Evolutionary conservation across 2,888 invertebrate species (phyloP).

Genomic region (Trilocha varians): DNA sequence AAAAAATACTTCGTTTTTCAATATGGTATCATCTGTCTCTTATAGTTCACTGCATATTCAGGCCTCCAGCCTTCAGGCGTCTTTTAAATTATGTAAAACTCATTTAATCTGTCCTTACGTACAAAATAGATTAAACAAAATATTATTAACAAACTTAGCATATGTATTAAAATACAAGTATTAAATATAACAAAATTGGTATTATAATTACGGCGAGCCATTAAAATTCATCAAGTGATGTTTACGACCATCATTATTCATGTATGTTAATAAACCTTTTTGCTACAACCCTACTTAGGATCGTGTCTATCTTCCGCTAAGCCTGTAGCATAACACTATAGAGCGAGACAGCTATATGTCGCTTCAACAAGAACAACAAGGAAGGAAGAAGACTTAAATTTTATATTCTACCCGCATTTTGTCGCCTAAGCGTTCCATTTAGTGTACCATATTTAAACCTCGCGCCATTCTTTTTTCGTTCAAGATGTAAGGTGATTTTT

Average conservation of each 20-base stretch:
- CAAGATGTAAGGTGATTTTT: conserved; percentile 58
- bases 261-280: conserved; percentile 7
- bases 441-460: conserved; percentile 73
- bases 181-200: neutral
- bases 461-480: conserved; percentile 62
- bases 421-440: conserved; percentile 74
- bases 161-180: neutral
- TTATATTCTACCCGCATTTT: conserved; percentile 74
- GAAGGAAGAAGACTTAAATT: conserved; percentile 54
- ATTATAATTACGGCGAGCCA: neutral
- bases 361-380: conserved; percentile 32
- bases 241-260: conserved; percentile 48
- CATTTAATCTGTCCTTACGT: no score
- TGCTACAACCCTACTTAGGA: conserved; percentile 45
- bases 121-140: conserved; percentile 9
- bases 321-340: conserved; percentile 64
- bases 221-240: conserved; percentile 22
- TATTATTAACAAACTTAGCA: neutral
- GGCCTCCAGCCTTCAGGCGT: no score
- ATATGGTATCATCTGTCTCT: no score
- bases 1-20: no score
- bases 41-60: no score
- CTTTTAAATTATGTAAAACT: no score
- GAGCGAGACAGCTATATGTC: conserved; percentile 41
- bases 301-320: conserved; percentile 70